Conservation (phyloP, 2,888 invertebrate species). For the Aphrophora alni region DNA sequence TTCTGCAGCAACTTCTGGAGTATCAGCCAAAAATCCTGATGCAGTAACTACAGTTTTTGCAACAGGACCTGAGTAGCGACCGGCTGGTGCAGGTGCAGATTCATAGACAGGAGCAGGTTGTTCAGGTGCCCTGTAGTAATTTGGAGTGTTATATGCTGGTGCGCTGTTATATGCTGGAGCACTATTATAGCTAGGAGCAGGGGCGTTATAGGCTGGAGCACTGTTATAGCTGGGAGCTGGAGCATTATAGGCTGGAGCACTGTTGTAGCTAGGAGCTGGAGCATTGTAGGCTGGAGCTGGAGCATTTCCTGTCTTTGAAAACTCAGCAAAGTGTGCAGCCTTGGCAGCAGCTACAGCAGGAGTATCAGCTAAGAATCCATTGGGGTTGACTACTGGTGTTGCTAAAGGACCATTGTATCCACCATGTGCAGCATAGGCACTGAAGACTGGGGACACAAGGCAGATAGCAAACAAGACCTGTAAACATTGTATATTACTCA, state of each 20-base stretch:
- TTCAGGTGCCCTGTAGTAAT: constrained; percentile 57
- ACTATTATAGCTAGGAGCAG: constrained; percentile 45
- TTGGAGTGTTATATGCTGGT: constrained; percentile 56
- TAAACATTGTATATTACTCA: neutral
- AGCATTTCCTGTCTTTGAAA: neutral
- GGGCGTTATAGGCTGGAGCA: neutral
- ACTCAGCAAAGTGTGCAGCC: neutral
- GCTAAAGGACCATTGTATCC: constrained; percentile 22
- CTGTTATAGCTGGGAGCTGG: neutral
- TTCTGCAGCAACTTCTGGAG: constrained; percentile 38
- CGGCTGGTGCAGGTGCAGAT: constrained; percentile 19
- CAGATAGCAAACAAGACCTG: constrained; percentile 26
- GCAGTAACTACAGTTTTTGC: constrained; percentile 27
- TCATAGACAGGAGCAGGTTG: constrained; percentile 6
- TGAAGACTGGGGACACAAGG: constrained; percentile 10
- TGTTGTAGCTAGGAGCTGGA: neutral
- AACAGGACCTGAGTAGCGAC: constrained; percentile 36
- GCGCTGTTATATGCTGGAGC: constrained; percentile 58
- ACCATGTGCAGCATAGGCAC: neutral
- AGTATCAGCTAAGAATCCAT: constrained; percentile 36
- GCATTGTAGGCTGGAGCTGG: neutral
- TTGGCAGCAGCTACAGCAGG: constrained; percentile 29
- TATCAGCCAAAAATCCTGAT: constrained; percentile 32
- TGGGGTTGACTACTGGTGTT: constrained; percentile 33
- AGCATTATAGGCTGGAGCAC: neutral